Conservation (phyloP, 2,113 vertebrate genomes). For the Platycercus adscitus region DNA sequence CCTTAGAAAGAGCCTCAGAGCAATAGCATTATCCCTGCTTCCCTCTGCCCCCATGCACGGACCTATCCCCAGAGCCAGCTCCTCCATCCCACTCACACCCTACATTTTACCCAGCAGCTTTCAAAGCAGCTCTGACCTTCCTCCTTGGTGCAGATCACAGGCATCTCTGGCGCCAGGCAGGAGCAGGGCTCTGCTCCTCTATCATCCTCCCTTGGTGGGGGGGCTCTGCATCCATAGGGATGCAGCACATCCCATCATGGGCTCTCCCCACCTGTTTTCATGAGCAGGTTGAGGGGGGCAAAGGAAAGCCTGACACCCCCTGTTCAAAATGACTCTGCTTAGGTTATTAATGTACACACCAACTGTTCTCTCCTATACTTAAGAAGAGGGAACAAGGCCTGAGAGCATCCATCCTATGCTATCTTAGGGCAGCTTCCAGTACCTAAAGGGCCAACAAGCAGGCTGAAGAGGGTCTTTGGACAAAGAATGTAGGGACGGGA, state of each 20-base stretch:
- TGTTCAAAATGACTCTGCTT: neutral
- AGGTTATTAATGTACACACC: rapidly evolving
- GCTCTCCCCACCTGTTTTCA: neutral
- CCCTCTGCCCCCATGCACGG: neutral
- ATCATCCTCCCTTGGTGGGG: neutral
- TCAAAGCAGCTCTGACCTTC: neutral
- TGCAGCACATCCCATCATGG: neutral
- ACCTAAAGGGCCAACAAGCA: neutral
- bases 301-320: neutral
- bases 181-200: neutral
- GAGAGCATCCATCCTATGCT: neutral
- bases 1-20: neutral
- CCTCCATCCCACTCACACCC: neutral
- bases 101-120: neutral
- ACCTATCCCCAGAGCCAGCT: neutral
- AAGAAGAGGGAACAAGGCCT: neutral
- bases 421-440: neutral
- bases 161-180: neutral
- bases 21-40: neutral
- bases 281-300: neutral
- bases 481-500: neutral
- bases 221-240: neutral
- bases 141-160: neutral
- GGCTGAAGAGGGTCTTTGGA: neutral
- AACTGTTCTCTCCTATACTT: neutral